Conservation (phyloP, 2,113 vertebrate genomes). For the Aegithalos caudatus region DNA sequence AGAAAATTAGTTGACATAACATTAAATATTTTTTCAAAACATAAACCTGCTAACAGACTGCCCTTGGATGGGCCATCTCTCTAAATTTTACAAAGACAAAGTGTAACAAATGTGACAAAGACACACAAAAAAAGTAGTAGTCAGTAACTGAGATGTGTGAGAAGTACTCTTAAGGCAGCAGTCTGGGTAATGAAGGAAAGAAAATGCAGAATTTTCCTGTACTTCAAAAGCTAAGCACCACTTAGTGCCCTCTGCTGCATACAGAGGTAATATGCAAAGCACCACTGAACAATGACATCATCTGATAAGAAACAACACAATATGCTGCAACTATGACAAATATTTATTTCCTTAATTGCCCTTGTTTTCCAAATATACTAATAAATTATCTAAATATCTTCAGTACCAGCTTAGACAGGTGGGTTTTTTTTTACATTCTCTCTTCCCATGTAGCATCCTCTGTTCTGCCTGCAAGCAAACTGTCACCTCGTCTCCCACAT, state of each 20-base stretch:
- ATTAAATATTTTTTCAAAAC: background rate
- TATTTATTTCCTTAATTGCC: background rate
- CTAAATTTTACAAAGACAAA: background rate
- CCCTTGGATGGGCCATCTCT: background rate
- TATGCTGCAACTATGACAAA: background rate
- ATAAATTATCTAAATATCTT: background rate
- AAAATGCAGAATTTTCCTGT: background rate
- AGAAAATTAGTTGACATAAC: background rate
- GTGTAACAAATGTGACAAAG: background rate
- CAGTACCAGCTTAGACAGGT: background rate
- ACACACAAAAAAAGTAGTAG: background rate
- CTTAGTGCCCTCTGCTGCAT: conserved; percentile 8
- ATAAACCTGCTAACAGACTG: background rate
- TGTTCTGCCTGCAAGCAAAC: background rate
- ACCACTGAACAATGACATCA: background rate
- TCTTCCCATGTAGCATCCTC: background rate
- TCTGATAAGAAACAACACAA: background rate
- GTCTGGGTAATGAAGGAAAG: background rate
- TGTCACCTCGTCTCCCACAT: background rate
- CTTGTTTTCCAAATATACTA: background rate
- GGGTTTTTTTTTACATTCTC: background rate
- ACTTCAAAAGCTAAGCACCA: background rate
- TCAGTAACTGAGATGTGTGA: background rate
- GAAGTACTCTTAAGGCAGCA: background rate
- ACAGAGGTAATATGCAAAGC: background rate